phyloP scores from a whole-genome alignment of 2,113 vertebrate species.

The Lanius ludovicianus region DNA sequence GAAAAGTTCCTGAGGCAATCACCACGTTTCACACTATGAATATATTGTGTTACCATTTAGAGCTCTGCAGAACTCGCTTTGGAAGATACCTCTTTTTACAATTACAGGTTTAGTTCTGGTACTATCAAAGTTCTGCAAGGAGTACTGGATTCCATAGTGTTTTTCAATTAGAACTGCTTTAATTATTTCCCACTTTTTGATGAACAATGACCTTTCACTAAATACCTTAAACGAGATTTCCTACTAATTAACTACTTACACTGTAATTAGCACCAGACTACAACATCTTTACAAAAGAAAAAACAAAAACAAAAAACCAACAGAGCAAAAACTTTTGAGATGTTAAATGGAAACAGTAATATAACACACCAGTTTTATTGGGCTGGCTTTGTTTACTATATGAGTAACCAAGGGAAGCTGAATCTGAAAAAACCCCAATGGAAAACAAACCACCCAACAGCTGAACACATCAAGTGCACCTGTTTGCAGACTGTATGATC shows the following conservation, averaged over 20 bases:
- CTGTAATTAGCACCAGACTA: background rate
- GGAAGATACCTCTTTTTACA: background rate
- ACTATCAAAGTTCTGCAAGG: background rate
- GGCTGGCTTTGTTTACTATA: background rate
- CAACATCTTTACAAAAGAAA: background rate
- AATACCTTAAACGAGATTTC: conserved; percentile 21
- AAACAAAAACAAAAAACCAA: no score
- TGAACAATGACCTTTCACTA: conserved; percentile 46
- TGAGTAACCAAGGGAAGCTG: background rate
- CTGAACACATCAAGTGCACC: background rate
- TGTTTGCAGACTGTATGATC: background rate
- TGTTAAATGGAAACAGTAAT: background rate
- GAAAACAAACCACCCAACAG: background rate
- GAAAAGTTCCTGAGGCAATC: background rate
- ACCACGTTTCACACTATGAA: background rate
- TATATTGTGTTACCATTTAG: background rate
- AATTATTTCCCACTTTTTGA: conserved; percentile 3
- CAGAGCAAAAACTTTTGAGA: background rate
- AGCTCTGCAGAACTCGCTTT: background rate
- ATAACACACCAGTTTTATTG: background rate
- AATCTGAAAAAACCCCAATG: rapidly evolving
- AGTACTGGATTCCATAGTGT: background rate
- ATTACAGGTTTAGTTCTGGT: background rate
- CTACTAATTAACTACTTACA: conserved; percentile 10
- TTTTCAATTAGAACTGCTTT: background rate